Base-by-base conservation (phyloP, 2,888 invertebrate genomes). In the Caenorhabditis uteleia region DNA sequence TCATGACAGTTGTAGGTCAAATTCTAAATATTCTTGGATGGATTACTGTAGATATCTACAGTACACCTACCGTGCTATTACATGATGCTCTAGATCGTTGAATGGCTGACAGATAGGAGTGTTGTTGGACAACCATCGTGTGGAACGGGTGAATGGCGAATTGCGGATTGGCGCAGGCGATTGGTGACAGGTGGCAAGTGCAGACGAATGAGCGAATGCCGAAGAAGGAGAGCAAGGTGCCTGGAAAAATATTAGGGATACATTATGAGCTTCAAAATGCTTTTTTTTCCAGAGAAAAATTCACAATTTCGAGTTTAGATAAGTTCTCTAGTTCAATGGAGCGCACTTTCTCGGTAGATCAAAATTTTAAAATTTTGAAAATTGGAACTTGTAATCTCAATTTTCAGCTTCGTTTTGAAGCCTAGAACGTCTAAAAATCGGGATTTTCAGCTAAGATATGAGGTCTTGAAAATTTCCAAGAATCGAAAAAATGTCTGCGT, bases 191-290 rank as follows among this genome's bases (percentile, higher is more conserved):
- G 16, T 60, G 53, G 36, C 75, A 75, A 14, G 56, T 61, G 46
- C 75, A 75, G 20, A 68, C 50, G 43, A 73, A 75, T 4, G 68
- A 69, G 8, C 66, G 75, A 36, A 75, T 73, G 8, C 75, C 75
- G 47, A 75, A 75, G 33, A 75, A 67, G 10, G 73, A 73, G 14
- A 75, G 54, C 2, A 75, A 64, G 36, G 73, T 69, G 26, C 74
- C 74, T 71, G 56, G n/a, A n/a, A n/a, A 42, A 56, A 47, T 14
- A 5, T 4, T 20, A 2, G 2, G 25, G 31, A 23, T 12, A 8
- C 10, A 12, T 26, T 2, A 16, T 29, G 20, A 3, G 10, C 26
- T 12, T 26, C 2, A 21, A 2, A 20, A n/a, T n/a, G 36, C 4
- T 0, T 18, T 10, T 18, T 14, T 33, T 31, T 29, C 27, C 26